These are phyloP conservation scores for Pyrocephalus nanus DNA, from an alignment of 2,797 vertebrate genomes.

Conservation along the genomic window DNA sequence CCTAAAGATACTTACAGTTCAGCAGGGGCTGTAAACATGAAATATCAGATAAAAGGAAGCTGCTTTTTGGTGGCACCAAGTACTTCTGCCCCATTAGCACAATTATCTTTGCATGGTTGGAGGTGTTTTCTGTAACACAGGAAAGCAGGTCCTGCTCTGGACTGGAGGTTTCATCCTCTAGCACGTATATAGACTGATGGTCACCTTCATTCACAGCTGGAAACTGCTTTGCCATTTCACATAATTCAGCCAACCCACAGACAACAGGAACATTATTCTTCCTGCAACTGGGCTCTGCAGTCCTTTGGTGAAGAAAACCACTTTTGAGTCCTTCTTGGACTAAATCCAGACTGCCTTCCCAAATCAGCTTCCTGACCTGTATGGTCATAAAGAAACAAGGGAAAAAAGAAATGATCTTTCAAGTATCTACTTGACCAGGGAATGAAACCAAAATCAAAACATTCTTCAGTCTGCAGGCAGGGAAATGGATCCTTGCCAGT, in stretches of 20 bases:
- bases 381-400: not conserved
- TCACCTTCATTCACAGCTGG: constrained; percentile 68
- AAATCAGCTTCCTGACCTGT: constrained; percentile 85
- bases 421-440: not conserved
- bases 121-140: constrained; percentile 80
- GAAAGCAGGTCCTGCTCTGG: constrained; percentile 84
- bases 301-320: constrained; percentile 74
- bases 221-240: constrained; percentile 90
- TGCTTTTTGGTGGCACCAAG: constrained; percentile 84
- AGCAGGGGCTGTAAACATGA: constrained; percentile 85
- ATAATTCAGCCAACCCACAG: constrained; percentile 85
- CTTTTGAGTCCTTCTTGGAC: constrained; percentile 80
- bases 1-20: constrained; percentile 81
- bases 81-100: constrained; percentile 88
- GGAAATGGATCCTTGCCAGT: not conserved
- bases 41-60: constrained; percentile 93
- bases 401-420: not conserved
- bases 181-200: constrained; percentile 43
- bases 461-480: not conserved
- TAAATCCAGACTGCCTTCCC: constrained; percentile 82
- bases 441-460: not conserved
- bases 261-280: constrained; percentile 34
- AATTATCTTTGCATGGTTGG: constrained; percentile 72
- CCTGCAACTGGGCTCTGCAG: not conserved
- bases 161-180: constrained; percentile 60